phyloP scores from a whole-genome alignment of 2,113 vertebrate genomes.

The Anoplopoma fimbria region DNA sequence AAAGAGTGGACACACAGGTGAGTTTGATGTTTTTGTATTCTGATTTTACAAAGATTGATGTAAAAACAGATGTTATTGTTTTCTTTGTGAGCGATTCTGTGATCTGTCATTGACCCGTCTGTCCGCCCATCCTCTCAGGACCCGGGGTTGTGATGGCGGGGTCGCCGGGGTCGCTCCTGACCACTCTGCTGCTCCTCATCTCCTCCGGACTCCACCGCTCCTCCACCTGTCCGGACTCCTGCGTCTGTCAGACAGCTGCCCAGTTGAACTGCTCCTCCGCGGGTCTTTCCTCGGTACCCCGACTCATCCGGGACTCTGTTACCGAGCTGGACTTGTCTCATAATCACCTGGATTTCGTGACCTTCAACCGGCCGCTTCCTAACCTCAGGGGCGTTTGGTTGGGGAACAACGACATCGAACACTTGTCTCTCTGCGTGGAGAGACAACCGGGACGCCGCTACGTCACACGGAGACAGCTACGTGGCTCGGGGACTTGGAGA shows the following conservation, averaged over 20 bases:
- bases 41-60: background rate
- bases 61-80: no score
- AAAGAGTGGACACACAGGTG: conserved; percentile 47
- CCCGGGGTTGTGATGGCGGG: conserved; percentile 70
- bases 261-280: conserved; percentile 81
- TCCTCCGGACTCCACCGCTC: conserved; percentile 45
- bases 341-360: conserved; percentile 70
- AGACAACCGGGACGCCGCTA: background rate
- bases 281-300: conserved; percentile 64
- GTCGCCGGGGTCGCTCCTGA: conserved; percentile 32
- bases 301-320: conserved; percentile 58
- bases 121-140: conserved; percentile 29
- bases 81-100: background rate
- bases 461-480: no score
- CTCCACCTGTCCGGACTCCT: conserved; percentile 72
- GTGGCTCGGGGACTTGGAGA: conserved; percentile 18
- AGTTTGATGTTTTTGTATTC: conserved; percentile 17
- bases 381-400: conserved; percentile 76
- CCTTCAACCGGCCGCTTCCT: conserved; percentile 31
- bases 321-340: conserved; percentile 80
- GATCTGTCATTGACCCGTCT: no score
- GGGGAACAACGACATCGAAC: conserved; percentile 78
- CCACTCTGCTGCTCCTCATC: conserved; percentile 66
- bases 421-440: conserved; percentile 77
- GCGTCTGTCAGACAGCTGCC: conserved; percentile 63